These are phyloP conservation scores for Trissolcus japonicus DNA, from an alignment of 2,888 invertebrate species.

Conservation along the genomic window DNA sequence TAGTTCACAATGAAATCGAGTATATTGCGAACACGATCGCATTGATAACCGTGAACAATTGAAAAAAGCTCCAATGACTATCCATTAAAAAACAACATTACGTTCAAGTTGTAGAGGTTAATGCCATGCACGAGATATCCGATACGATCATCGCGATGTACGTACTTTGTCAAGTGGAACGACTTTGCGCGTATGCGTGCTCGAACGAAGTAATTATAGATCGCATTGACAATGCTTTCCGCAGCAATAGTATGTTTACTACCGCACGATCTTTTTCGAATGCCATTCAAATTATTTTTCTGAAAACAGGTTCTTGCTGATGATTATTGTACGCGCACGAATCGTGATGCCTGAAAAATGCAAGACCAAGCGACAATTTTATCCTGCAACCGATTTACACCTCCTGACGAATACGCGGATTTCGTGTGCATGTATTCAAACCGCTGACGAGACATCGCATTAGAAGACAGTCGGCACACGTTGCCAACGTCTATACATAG, in stretches of 20 bases:
- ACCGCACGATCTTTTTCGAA: slow-evolving; percentile 6
- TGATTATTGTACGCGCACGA: too few relatives aligned
- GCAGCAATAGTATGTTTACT: slow-evolving; percentile 3
- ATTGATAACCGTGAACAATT: not conserved
- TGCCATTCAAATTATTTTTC: slow-evolving; percentile 14
- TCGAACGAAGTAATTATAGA: slow-evolving; percentile 46
- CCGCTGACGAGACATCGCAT: too few relatives aligned
- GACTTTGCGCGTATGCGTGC: slow-evolving; percentile 37
- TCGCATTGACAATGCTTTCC: slow-evolving; percentile 45
- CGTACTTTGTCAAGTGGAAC: slow-evolving; percentile 50
- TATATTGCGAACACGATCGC: not conserved
- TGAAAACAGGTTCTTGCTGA: not conserved
- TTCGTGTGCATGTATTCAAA: not conserved
- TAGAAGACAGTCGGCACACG: too few relatives aligned
- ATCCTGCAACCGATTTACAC: slow-evolving; percentile 27
- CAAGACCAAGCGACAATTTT: too few relatives aligned
- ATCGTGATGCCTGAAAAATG: too few relatives aligned
- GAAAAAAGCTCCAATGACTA: slow-evolving; percentile 19
- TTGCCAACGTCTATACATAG: slow-evolving; percentile 57
- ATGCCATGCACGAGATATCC: slow-evolving; percentile 53
- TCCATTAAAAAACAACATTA: slow-evolving; percentile 29
- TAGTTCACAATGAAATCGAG: not conserved
- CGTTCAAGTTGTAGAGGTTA: slow-evolving; percentile 51
- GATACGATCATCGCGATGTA: slow-evolving; percentile 36
- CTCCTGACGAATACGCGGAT: slow-evolving; percentile 5